Percentiles rank a stretch among this genome's conserved stretches.
phyloP scores from a whole-genome alignment of 2,797 vertebrate genomes.

The Molossus molossus region DNA sequence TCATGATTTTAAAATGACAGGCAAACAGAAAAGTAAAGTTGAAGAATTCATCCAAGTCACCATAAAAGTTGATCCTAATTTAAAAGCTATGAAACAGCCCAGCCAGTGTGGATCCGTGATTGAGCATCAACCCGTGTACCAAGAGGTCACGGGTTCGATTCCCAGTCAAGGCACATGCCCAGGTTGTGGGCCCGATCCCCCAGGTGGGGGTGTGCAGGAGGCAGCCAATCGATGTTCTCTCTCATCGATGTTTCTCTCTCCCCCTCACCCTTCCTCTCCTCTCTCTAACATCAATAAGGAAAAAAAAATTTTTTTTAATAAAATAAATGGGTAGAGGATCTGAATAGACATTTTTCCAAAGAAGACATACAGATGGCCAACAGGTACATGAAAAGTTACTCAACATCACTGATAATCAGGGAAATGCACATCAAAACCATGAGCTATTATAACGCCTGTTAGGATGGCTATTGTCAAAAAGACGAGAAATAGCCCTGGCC shows the following conservation, averaged over 20 bases:
- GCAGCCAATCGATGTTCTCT: too few relatives aligned
- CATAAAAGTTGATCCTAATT: conserved; percentile 7
- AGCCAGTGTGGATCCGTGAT: too few relatives aligned
- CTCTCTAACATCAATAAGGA: background rate
- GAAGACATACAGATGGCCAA: background rate
- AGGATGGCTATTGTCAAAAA: background rate
- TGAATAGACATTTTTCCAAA: background rate
- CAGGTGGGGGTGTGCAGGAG: too few relatives aligned
- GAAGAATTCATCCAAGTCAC: background rate
- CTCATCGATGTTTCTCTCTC: too few relatives aligned
- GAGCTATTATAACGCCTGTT: background rate
- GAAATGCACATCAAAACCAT: conserved; percentile 21
- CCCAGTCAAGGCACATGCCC: too few relatives aligned
- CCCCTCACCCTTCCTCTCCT: too few relatives aligned
- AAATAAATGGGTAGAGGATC: background rate
- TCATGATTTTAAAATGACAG: background rate
- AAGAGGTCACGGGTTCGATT: too few relatives aligned
- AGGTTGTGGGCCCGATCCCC: too few relatives aligned
- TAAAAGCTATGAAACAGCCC: background rate
- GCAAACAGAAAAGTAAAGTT: conserved; percentile 15
- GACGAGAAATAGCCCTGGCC: background rate
- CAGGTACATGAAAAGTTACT: background rate
- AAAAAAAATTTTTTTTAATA: background rate
- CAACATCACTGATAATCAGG: background rate
- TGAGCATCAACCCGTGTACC: too few relatives aligned